Base-by-base conservation (phyloP, 2,888 invertebrate species). In the Microctonus aethiopoides region DNA sequence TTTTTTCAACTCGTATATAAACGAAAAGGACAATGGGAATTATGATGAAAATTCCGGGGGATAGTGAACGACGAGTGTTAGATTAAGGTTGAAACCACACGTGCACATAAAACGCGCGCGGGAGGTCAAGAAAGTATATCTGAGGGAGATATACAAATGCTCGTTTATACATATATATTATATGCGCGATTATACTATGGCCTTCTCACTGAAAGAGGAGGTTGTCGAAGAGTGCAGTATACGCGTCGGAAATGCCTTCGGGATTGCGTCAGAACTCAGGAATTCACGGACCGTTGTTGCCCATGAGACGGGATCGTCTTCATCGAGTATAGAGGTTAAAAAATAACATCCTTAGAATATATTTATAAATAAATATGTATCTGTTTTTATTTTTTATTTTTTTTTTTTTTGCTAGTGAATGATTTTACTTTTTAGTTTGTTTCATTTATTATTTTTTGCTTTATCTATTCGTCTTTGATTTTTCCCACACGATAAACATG, bases 171-270 rank as follows among this genome's bases (percentile, higher is more conserved):
- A 56, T 62, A 72, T 67, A n/a, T n/a, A n/a, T n/a, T n/a, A n/a
- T n/a, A 29, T 54, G 51, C 69, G 75, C 78, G 71, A 78, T 79
- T 75, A 60, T 41, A 32, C 57, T 68, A 76, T 79, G 76, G 75
- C 76, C 76, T 76, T 77, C 76, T 75, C 73, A 34, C 20, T 32
- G 32, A 63, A 63, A 66, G 75, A 66, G 74, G 79, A 76, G 75
- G 75, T 71, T 76, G 76, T 77, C 79, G 77, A 81, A 83, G 65
- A 66, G 81, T 83, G 82, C 83, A 83, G 75, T 80, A 81, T 59
- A 74, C 81, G 79, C 79, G 80, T 84, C 84, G 86, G 85, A 85
- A 86, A 86, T 86, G 82, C 85, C 83, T 83, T 79, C 71, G 78
- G 71, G 78, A 72, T 82, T 84, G 80, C 85, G 84, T 86, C 86